A percentile compares a stretch with the other conserved stretches of the same genome.
Evolutionary conservation across 2,888 invertebrate genomes (phyloP).

Genomic region (Mythimna lalbum): DNA sequence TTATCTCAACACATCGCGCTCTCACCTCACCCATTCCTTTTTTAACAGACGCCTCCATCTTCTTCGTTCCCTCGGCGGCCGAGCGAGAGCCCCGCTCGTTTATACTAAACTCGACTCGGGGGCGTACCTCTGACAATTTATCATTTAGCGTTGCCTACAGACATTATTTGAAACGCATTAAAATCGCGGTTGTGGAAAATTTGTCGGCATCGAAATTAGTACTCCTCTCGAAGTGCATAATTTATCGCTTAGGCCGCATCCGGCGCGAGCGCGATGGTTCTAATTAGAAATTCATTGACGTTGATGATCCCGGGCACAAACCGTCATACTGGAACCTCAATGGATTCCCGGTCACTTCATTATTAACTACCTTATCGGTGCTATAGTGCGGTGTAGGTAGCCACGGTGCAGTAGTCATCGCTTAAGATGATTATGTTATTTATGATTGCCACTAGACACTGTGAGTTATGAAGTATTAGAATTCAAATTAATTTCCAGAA

Average conservation of each 20-base stretch:
- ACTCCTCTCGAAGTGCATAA: slow-evolving; percentile 87
- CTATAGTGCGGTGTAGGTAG: slow-evolving; percentile 6
- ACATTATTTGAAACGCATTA: slow-evolving; percentile 91
- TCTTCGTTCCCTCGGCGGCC: slow-evolving; percentile 74
- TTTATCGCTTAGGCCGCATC: slow-evolving; percentile 87
- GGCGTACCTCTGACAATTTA: slow-evolving; percentile 90
- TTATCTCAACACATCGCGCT: slow-evolving; percentile 90
- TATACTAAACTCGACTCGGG: slow-evolving; percentile 84
- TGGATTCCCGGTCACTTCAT: slow-evolving; percentile 27
- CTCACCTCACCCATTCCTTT: slow-evolving; percentile 88
- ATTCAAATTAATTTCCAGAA: slow-evolving; percentile 49
- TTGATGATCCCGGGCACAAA: slow-evolving; percentile 74
- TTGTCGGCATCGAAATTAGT: slow-evolving; percentile 90
- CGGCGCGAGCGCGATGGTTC: slow-evolving; percentile 82
- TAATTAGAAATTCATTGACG: slow-evolving; percentile 86
- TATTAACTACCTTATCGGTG: slow-evolving; percentile 35
- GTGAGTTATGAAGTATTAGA: slow-evolving; percentile 41
- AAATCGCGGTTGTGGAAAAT: slow-evolving; percentile 90
- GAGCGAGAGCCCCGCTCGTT: slow-evolving; percentile 82
- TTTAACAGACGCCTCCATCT: slow-evolving; percentile 86
- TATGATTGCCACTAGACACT: slow-evolving; percentile 39
- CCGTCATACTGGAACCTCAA: slow-evolving; percentile 32
- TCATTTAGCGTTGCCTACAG: slow-evolving; percentile 90
- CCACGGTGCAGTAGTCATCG: slow-evolving; percentile 29
- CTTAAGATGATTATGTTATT: slow-evolving; percentile 59